These are phyloP conservation scores for Hylomyscus alleni DNA, from an alignment of 2,797 vertebrate species.

Conservation along the genomic window DNA sequence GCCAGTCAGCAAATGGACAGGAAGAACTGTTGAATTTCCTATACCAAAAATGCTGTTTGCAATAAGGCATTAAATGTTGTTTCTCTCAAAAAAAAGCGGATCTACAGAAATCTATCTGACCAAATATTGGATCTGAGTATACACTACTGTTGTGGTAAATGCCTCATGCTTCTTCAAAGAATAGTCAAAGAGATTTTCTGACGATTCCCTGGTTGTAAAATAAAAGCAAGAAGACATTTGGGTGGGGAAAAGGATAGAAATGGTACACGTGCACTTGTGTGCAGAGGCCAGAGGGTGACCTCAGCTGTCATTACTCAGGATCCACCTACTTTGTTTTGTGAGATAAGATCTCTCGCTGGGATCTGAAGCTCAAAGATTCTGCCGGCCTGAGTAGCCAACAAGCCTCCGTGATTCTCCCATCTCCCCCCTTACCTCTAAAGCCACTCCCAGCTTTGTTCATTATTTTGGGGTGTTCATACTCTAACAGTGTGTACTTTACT, in stretches of 20 bases:
- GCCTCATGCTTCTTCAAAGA: background rate
- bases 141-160: background rate
- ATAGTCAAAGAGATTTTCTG: background rate
- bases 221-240: background rate
- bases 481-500: background rate
- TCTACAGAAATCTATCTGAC: conserved; percentile 46
- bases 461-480: background rate
- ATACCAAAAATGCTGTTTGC: background rate
- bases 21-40: background rate
- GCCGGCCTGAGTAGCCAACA: background rate
- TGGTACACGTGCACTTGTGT: background rate
- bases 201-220: background rate
- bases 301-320: background rate
- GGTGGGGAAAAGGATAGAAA: background rate
- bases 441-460: background rate
- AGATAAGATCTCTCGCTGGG: background rate
- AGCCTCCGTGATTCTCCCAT: background rate
- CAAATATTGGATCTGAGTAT: conserved; percentile 12
- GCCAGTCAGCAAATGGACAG: conserved; percentile 1
- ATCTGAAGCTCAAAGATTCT: background rate
- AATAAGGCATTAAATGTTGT: background rate
- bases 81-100: conserved; percentile 12
- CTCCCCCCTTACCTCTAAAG: background rate
- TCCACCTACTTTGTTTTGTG: background rate
- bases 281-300: background rate